Base-by-base conservation (phyloP, 2,888 invertebrate genomes). In the Erebia epiphron region DNA sequence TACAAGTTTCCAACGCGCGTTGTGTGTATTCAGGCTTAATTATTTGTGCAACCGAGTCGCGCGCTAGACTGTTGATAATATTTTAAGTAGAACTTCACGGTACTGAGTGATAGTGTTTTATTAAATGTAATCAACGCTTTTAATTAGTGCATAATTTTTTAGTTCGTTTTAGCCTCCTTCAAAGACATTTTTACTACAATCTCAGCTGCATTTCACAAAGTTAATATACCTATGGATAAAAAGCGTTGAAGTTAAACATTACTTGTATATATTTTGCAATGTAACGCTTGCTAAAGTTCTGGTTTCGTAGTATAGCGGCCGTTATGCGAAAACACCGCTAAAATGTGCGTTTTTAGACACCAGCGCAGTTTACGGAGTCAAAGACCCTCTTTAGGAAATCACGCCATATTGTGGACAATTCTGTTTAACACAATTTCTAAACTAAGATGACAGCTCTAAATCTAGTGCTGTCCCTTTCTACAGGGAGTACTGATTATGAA, bases 201-300 rank as follows among this genome's bases (percentile, higher is more conserved):
- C 43, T 35, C 13, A 43, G 58, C 41, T 65, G 65, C 50, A 69
- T 73, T 73, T 70, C 43, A 67, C 50, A 58, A 72, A 69, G 63
- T 52, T 60, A 52, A 65, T 67, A 46, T 11, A 26, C n/a, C 35
- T 35, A 35, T 35, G 13, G 26, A 49, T 54, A 58, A 26, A 67
- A 67, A 69, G 72, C 35, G 67, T 69, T 69, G 72, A 49, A 13
- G 52, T 49, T 26, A 56, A 41, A 7, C 35, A 35, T 60, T 46
- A 64, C 68, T 58, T 73, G 71, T 72, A 72, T 62, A 73, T 73
- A 71, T 63, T 68, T 63, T 57, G 71, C 73, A 69, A 62, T 21
- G 18, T 18, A 14, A 21, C 49, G 62, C 49, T 49, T 62, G 46
- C 62, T 78, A 18, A 18, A 9, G 54, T 18, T 9, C n/a, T 54